Evolutionary conservation across 2,797 vertebrate species (phyloP).

Genomic region (Xiphorhynchus erythropygius): DNA sequence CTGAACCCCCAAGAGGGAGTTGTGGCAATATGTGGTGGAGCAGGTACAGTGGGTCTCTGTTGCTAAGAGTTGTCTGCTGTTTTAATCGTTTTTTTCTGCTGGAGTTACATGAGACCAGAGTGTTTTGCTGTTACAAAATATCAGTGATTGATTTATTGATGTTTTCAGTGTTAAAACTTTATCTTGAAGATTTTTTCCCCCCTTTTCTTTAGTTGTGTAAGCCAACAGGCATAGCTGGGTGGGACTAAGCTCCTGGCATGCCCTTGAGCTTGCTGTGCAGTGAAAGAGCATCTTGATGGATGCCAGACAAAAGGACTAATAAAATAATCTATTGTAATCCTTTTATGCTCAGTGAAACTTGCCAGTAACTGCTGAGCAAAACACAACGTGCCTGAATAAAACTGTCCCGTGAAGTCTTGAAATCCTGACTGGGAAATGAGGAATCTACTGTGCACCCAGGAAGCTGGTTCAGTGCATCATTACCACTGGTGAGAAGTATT

Average conservation of each 20-base stretch:
- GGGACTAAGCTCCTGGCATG: neutral
- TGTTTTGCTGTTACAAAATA: neutral
- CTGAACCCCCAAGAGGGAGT: neutral
- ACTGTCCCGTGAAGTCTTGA: neutral
- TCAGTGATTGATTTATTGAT: neutral
- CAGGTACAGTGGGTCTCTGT: neutral
- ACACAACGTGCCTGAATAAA: conserved; percentile 10
- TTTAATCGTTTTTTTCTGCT: neutral
- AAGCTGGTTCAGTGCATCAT: neutral
- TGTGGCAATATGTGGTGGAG: neutral
- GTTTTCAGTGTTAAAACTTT: neutral
- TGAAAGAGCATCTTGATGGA: neutral
- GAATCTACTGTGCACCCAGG: neutral
- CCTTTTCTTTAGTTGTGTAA: neutral
- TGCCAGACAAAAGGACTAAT: neutral
- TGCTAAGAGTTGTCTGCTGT: neutral
- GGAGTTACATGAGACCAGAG: neutral
- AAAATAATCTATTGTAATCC: conserved; percentile 3
- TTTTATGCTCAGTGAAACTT: neutral
- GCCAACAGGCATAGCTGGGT: neutral
- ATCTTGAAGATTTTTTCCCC: rapidly evolving
- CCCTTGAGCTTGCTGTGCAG: neutral
- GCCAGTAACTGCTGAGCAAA: conserved; percentile 11
- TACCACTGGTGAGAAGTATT: neutral
- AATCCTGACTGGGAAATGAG: neutral